Percentiles rank a stretch among this genome's conserved stretches.
Evolutionary conservation across 1,140 invertebrate genomes (phyloP).

Genomic region (Anoplophora glabripennis): DNA sequence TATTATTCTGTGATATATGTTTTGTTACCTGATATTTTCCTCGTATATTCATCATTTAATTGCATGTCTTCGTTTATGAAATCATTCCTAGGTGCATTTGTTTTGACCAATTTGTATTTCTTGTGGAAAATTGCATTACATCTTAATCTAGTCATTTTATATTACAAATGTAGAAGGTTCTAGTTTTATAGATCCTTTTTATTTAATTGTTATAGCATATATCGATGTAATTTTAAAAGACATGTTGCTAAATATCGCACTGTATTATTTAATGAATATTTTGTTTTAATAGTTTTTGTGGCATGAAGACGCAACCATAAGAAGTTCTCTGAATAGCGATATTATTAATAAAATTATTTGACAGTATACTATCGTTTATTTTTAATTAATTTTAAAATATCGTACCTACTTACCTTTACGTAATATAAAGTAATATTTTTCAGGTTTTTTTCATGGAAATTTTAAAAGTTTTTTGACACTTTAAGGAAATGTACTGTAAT

Average conservation of each 20-base stretch:
- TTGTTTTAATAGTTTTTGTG: not conserved
- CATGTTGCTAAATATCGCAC: not conserved
- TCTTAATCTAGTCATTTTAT: conserved; percentile 1
- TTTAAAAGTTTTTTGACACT: too few species aligned
- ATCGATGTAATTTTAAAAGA: not conserved
- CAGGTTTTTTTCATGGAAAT: too few species aligned
- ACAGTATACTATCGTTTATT: too few species aligned
- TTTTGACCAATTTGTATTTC: not conserved
- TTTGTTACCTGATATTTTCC: not conserved
- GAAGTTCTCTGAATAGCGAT: too few species aligned
- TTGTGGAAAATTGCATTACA: not conserved
- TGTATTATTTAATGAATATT: not conserved
- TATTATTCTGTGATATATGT: conserved; percentile 19
- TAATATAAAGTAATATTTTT: too few species aligned
- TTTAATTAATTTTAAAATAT: too few species aligned
- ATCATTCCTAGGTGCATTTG: not conserved
- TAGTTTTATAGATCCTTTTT: conserved; percentile 8
- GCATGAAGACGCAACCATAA: not conserved
- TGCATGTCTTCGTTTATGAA: not conserved
- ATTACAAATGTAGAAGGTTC: conserved; percentile 2
- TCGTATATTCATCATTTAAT: not conserved
- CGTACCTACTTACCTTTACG: too few species aligned
- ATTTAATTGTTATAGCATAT: not conserved
- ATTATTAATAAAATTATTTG: too few species aligned
- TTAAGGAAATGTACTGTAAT: too few species aligned